phyloP scores from a whole-genome alignment of 2,113 vertebrate species.

The Nothoprocta pentlandii region DNA sequence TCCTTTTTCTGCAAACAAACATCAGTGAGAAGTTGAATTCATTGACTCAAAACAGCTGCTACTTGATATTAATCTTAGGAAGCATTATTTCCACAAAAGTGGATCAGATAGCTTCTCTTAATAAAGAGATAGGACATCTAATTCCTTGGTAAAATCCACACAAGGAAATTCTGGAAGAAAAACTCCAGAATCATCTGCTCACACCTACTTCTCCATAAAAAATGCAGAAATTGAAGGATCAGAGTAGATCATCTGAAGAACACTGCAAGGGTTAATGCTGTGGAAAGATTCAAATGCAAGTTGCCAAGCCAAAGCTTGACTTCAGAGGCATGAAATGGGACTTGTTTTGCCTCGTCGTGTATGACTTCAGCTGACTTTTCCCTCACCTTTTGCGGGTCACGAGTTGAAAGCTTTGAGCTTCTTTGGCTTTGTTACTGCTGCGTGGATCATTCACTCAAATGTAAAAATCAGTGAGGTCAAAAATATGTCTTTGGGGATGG shows the following conservation, averaged over 20 bases:
- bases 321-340: constrained; percentile 25
- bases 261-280: neutral
- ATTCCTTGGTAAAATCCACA: neutral
- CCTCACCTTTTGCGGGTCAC: neutral
- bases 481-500: neutral
- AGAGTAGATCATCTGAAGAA: neutral
- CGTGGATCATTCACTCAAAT: neutral
- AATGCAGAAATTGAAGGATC: neutral
- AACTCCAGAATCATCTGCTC: neutral
- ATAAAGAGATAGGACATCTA: neutral
- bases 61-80: neutral
- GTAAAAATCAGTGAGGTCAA: neutral
- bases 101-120: neutral
- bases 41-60: neutral
- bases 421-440: neutral
- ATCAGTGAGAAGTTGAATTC: neutral
- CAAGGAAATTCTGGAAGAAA: neutral
- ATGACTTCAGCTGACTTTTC: neutral
- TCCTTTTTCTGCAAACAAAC: neutral
- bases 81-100: neutral
- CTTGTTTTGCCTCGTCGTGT: neutral
- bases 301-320: neutral
- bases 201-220: neutral
- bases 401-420: constrained; percentile 6
- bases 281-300: neutral